phyloP scores from a whole-genome alignment of 2,797 vertebrate genomes.

The Euphonia xanthogaster region DNA sequence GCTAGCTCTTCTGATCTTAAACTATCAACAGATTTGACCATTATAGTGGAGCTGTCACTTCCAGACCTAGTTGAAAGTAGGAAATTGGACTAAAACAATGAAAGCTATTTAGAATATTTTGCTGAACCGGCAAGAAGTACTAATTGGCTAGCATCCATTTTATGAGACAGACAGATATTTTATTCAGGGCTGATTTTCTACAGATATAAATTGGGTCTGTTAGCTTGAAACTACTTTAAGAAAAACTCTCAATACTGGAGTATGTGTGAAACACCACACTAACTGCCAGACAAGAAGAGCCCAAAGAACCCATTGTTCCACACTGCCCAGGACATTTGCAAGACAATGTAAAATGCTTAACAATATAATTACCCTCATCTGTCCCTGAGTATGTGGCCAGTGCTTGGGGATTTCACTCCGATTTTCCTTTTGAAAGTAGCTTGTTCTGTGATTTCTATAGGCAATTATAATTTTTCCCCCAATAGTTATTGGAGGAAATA shows the following conservation, averaged over 20 bases:
- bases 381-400: background rate
- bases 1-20: background rate
- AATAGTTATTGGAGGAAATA: background rate
- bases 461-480: background rate
- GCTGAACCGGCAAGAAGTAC: background rate
- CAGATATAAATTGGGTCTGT: background rate
- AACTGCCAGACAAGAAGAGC: background rate
- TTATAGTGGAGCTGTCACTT: background rate
- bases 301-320: background rate
- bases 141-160: background rate
- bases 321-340: background rate
- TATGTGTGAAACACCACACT: background rate
- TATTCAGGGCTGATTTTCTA: background rate
- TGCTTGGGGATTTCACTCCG: background rate
- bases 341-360: conserved; percentile 10
- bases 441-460: background rate
- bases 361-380: background rate
- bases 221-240: background rate
- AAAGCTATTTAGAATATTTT: background rate
- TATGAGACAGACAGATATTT: background rate
- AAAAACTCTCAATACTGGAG: background rate
- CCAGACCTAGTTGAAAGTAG: background rate
- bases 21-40: fast-evolving
- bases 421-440: background rate
- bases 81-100: background rate